phyloP scores from a whole-genome alignment of 2,888 invertebrate genomes.

The Ypsolopha scabrella region DNA sequence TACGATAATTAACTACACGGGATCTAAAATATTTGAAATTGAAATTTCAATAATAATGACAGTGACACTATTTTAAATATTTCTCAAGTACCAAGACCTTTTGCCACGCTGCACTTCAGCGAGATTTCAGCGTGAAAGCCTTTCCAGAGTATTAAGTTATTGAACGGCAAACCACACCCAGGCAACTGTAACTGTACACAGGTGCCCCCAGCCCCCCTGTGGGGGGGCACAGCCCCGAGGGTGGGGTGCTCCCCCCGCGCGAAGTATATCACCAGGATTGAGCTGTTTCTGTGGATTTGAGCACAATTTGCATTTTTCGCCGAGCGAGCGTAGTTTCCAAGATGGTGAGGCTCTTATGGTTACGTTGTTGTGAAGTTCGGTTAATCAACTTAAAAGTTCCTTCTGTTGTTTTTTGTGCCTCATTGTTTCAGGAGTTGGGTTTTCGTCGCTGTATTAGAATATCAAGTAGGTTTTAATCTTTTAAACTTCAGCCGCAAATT shows the following conservation, averaged over 20 bases:
- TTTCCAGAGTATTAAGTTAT: conserved; percentile 70
- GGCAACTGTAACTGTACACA: conserved; percentile 57
- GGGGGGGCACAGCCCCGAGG: conserved; percentile 5
- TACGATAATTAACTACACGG: no score
- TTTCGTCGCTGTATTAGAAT: not conserved
- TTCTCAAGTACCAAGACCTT: conserved; percentile 29
- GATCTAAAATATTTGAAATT: no score
- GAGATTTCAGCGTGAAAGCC: conserved; percentile 69
- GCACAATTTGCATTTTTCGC: conserved; percentile 42
- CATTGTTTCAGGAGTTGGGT: not conserved
- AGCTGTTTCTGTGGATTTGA: conserved; percentile 30
- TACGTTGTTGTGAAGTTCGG: not conserved
- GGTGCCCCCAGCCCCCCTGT: conserved; percentile 29
- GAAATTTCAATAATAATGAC: no score
- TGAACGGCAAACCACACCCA: conserved; percentile 71
- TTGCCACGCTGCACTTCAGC: conserved; percentile 31
- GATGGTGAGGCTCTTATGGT: not conserved
- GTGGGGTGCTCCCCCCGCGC: conserved; percentile 9
- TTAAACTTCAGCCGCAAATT: not conserved
- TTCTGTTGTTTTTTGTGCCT: not conserved
- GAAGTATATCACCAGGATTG: conserved; percentile 15
- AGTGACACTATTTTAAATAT: no score
- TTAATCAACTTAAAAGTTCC: not conserved
- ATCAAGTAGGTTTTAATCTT: not conserved
- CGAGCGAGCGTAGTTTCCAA: conserved; percentile 7